Percentiles rank a stretch among this genome's conserved stretches.
These are phyloP conservation scores for Sphyrna mokarran DNA, from an alignment of 2,113 vertebrate genomes.

Conservation along the genomic window DNA sequence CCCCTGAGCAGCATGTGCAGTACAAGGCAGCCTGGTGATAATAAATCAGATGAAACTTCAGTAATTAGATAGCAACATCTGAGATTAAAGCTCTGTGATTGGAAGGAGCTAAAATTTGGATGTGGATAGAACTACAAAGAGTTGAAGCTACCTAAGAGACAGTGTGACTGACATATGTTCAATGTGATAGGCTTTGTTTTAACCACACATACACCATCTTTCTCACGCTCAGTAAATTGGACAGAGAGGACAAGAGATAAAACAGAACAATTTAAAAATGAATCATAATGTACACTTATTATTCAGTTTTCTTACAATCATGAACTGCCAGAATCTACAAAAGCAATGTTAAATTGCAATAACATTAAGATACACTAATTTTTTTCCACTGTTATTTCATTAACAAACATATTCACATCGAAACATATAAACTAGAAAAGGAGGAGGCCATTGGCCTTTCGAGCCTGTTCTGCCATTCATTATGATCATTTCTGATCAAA, in stretches of 20 bases:
- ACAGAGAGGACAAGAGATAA: background rate
- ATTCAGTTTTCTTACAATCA: background rate
- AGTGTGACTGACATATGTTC: background rate
- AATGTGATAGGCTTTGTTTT: background rate
- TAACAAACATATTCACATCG: background rate
- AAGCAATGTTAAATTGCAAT: background rate
- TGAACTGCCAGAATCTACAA: background rate
- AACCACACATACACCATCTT: background rate
- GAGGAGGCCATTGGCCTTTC: no score
- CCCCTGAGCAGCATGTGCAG: background rate
- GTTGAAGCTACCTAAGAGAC: background rate
- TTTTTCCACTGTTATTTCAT: background rate
- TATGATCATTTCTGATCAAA: no score
- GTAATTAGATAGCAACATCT: background rate
- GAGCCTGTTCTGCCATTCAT: no score
- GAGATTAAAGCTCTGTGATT: background rate
- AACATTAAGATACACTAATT: background rate
- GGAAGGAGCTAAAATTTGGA: background rate
- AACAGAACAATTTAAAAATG: background rate
- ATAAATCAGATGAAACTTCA: slow-evolving; percentile 4
- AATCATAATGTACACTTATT: background rate
- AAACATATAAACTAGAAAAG: no score
- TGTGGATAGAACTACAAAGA: background rate
- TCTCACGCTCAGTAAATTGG: background rate
- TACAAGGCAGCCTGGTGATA: background rate